Evolutionary conservation across 92 coral and sea anemone genomes (phyloP).

Genomic region (Siderastrea siderea): DNA sequence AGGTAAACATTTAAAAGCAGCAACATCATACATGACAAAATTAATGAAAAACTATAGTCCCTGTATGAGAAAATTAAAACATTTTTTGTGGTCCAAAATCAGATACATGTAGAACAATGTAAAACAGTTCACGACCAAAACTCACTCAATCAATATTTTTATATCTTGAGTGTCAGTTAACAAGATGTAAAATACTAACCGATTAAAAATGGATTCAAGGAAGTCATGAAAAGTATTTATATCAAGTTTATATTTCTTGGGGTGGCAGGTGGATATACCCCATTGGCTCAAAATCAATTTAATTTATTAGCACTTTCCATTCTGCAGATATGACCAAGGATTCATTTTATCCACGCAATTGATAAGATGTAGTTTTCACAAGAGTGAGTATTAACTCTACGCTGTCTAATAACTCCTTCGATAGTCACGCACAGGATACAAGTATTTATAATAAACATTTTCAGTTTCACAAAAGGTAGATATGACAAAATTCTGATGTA

Average conservation of each 20-base stretch:
- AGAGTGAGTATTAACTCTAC: background rate
- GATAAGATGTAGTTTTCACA: background rate
- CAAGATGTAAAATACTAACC: too few relatives aligned
- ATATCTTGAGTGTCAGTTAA: too few relatives aligned
- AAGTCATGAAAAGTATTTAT: background rate
- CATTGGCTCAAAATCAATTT: slow-evolving; percentile 9
- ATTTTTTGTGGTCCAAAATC: background rate
- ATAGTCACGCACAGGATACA: too few relatives aligned
- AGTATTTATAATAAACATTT: background rate
- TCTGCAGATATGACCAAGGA: background rate
- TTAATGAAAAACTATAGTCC: background rate
- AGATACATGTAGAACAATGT: background rate
- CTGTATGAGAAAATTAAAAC: background rate
- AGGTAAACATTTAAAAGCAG: background rate
- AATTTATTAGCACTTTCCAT: background rate
- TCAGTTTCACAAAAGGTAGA: background rate
- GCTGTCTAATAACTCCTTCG: background rate
- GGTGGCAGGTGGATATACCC: slow-evolving; percentile 11
- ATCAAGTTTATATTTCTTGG: background rate
- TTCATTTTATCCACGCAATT: background rate
- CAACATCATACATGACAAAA: background rate
- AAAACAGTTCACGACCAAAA: background rate
- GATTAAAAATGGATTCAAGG: too few relatives aligned
- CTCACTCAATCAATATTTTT: background rate
- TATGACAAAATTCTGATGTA: background rate